Evolutionary conservation across 1,140 invertebrate genomes (phyloP), one percentile per base, ranked within the genome.

Genomic region (Eubasilissa regina): DNA sequence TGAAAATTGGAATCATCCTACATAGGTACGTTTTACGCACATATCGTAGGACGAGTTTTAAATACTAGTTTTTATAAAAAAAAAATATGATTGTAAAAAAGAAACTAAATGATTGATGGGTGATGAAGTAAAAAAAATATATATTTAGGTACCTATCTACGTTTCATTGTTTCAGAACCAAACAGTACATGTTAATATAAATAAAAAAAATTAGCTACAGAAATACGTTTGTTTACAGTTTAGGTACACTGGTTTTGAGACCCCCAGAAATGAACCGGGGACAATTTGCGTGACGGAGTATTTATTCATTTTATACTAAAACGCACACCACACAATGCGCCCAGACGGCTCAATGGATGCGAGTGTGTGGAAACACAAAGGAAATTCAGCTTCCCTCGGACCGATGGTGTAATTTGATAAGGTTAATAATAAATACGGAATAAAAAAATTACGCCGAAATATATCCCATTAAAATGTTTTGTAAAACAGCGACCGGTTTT

Each of bases 201-300:
- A 35, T 35, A 35, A 35, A 35, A 35, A 35, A 35, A 35, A 1
- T 35, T 35, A 35, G 25, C 1, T 6, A 35, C 25, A 35, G n/a
- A 35, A 35, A 6, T 35, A 6, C 1, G 25, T 3, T 35, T 35
- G 1, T 35, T 51, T 1, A 51, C 3, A 51, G 48, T 51, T 51
- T 51, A 8, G 48, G 48, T 13, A 1, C 48, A 13, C 48, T 51
- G 48, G 48, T 51, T 51, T 51, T 15, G 9, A 21, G 60, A 35
- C 60, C 10, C 60, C 60, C 60, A 64, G 60, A 64, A 58, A 0
- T 58, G 55, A 64, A 64, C 19, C 60, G 10, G 6, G 35, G 19
- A 64, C 19, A 64, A 64, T 64, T 64, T 64, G 60, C 60, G 60
- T 64, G 60, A 64, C 60, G 60, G 35, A 64, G 21, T 44, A 64